These are phyloP conservation scores for Neria commutata DNA, from an alignment of 2,888 invertebrate genomes.

Conservation along the genomic window DNA sequence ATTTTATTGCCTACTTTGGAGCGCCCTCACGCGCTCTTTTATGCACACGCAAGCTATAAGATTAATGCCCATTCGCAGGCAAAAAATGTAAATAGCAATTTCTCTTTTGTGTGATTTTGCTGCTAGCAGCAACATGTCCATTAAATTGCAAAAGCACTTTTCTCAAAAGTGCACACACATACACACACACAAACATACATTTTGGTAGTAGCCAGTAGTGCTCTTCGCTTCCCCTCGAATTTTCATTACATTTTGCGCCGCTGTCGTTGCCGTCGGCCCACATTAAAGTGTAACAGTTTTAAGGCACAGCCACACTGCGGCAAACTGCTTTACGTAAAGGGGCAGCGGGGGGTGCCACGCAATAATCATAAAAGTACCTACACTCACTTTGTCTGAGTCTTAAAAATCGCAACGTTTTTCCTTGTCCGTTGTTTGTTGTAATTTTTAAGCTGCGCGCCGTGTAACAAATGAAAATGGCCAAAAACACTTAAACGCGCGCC, in stretches of 20 bases:
- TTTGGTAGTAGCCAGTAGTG: neutral
- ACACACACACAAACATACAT: no score
- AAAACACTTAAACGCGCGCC: neutral
- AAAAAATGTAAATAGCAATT: constrained; percentile 6
- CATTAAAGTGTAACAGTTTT: neutral
- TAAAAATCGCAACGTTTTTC: neutral
- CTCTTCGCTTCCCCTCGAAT: no score
- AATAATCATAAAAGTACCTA: neutral
- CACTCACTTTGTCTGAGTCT: no score
- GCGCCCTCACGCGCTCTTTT: neutral
- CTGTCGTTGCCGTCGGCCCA: no score
- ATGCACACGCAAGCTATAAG: neutral
- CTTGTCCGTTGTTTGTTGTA: neutral
- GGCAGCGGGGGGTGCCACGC: neutral
- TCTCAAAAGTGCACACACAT: neutral
- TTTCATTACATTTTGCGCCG: no score
- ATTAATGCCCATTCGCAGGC: neutral
- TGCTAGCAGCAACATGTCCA: constrained; percentile 11
- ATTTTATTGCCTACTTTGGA: neutral
- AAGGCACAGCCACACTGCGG: no score
- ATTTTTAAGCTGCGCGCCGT: no score
- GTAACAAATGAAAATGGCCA: neutral
- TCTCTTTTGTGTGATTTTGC: no score
- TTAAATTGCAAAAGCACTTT: constrained; percentile 3
- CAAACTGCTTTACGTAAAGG: neutral